Base-by-base conservation (phyloP, 1,140 invertebrate species). In the Drosophila lacertosa region DNA sequence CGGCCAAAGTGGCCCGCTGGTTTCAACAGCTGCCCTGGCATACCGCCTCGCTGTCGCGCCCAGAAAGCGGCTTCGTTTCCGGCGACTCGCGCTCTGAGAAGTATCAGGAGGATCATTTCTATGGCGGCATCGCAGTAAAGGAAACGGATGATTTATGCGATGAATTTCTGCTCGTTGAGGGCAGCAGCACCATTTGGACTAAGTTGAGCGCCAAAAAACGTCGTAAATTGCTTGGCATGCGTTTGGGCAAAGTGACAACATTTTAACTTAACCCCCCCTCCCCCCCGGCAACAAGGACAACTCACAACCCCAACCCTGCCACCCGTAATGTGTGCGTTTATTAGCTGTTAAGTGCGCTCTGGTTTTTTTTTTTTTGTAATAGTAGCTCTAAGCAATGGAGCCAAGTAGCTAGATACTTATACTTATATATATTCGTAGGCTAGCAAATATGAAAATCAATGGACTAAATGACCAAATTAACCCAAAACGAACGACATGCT, bases 1-100 rank as follows among this genome's bases (percentile, higher is more conserved):
- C 93, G 62, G 94, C 94, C 29, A 95, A 95, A 92, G 94, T 95
- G 78, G 94, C 94, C 68, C 92, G 95, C 37, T 95, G 95, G 95
- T 95, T 95, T 82, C 94, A 95, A 63, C 92, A 94, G 64, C 90
- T 95, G 22, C 94, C 93, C 15, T 92, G 93, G 39, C 80, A 93
- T 2, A 93, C 94, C 15, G 79, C 92, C 44, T 93, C 93, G 4
- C 91, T 95, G 42, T 95, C 94, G 11, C 91, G 94, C 11, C 94
- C 94, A 1, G 95, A 95, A 82, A 95, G 94, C 82, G 95, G 95
- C 1, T 95, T 95, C 86, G 93, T 95, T 6, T 95, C 94, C 4
- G 93, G 93, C n/a, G 92, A 91, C 48, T 91, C 91, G 60, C 91
- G 91, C 22, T 91, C 91, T 16, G 89, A 90, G 62, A 89, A 90